Percentiles rank a stretch among this genome's conserved stretches.
Conservation (phyloP, 2,113 vertebrate genomes). For the Pedetes capensis region DNA sequence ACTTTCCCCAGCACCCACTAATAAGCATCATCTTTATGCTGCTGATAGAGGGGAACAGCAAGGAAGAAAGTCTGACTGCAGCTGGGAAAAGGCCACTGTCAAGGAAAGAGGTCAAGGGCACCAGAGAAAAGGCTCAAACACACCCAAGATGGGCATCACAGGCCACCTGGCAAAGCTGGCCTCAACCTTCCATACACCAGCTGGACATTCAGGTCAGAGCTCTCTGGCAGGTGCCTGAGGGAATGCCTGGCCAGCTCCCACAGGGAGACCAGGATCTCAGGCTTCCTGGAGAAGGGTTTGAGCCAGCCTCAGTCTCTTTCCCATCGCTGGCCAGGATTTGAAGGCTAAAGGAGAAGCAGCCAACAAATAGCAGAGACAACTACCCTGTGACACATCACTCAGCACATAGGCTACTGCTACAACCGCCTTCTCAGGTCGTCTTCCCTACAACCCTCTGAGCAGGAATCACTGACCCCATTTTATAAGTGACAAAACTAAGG, state of each 20-base stretch:
- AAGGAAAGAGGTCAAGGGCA: background rate
- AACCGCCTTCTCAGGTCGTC: background rate
- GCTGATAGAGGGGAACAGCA: background rate
- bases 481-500: slow-evolving; percentile 25
- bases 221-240: background rate
- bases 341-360: background rate
- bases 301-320: no score
- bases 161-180: background rate
- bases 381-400: background rate
- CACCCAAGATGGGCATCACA: background rate
- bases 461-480: background rate
- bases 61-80: background rate
- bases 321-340: background rate
- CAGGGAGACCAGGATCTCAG: background rate
- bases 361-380: background rate
- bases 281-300: background rate
- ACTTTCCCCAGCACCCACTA: background rate
- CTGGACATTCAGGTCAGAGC: background rate
- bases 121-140: background rate
- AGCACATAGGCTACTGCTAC: background rate
- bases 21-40: background rate
- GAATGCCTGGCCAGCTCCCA: background rate
- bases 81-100: background rate
- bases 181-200: background rate
- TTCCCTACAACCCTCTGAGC: background rate